Conservation (phyloP, 2,888 invertebrate genomes). For the Hoplodrina blanda region DNA sequence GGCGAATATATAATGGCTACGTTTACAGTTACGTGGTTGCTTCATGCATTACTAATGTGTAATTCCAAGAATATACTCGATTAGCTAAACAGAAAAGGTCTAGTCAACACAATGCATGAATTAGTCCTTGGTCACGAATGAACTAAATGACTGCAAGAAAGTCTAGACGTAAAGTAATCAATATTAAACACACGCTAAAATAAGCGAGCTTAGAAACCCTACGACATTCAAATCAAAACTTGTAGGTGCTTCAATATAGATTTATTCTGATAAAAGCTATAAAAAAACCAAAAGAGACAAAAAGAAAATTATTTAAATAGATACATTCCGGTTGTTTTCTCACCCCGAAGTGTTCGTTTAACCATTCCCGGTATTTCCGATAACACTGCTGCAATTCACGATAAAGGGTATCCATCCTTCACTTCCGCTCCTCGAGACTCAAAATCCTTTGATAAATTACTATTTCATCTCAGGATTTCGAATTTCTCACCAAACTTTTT, state of each 20-base stretch:
- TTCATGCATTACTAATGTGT: slow-evolving; percentile 57
- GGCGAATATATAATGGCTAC: slow-evolving; percentile 58
- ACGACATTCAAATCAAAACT: slow-evolving; percentile 6
- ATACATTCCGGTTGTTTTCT: slow-evolving; percentile 62
- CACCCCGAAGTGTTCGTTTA: slow-evolving; percentile 64
- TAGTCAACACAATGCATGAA: slow-evolving; percentile 58
- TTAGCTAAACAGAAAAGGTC: slow-evolving; percentile 55
- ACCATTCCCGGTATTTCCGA: slow-evolving; percentile 67
- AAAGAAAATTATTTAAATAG: slow-evolving; percentile 57
- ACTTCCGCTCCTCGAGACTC: slow-evolving; percentile 82
- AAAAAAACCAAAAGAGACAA: slow-evolving; percentile 29
- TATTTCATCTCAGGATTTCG: slow-evolving; percentile 88
- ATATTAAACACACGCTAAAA: slow-evolving; percentile 54
- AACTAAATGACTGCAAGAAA: slow-evolving; percentile 58
- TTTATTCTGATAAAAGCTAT: slow-evolving; percentile 2
- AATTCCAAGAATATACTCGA: slow-evolving; percentile 52
- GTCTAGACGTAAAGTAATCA: slow-evolving; percentile 58
- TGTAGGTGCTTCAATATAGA: not conserved
- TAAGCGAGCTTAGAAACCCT: slow-evolving; percentile 12
- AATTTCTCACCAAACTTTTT: slow-evolving; percentile 81
- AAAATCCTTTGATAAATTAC: slow-evolving; percentile 90
- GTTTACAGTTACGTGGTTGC: slow-evolving; percentile 59
- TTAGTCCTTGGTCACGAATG: slow-evolving; percentile 57
- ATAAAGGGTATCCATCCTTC: slow-evolving; percentile 79
- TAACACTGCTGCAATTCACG: slow-evolving; percentile 60